Evolutionary conservation across 2,888 invertebrate genomes (phyloP).

Genomic region (Hoplodrina ambigua): DNA sequence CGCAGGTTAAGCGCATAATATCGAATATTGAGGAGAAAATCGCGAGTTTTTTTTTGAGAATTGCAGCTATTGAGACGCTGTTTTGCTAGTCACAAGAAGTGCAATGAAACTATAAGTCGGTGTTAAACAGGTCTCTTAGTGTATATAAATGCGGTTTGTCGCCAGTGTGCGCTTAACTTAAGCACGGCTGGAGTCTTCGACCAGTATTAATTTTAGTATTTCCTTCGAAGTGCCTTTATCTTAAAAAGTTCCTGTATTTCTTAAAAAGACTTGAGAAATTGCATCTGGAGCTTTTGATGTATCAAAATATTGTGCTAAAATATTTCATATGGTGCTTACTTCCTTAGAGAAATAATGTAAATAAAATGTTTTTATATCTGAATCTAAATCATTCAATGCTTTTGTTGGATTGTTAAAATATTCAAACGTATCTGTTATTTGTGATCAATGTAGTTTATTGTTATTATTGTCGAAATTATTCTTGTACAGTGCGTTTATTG

Average conservation of each 20-base stretch:
- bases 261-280: slow-evolving; percentile 65
- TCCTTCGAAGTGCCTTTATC: slow-evolving; percentile 63
- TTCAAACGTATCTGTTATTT: slow-evolving; percentile 36
- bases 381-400: slow-evolving; percentile 35
- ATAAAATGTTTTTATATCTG: slow-evolving; percentile 22
- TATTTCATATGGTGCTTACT: slow-evolving; percentile 51
- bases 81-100: slow-evolving; percentile 60
- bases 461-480: slow-evolving; percentile 33
- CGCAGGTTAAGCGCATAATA: slow-evolving; percentile 51
- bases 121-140: slow-evolving; percentile 46
- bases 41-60: slow-evolving; percentile 18
- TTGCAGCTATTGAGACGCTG: slow-evolving; percentile 36
- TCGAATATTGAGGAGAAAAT: slow-evolving; percentile 25
- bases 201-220: slow-evolving; percentile 71
- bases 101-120: slow-evolving; percentile 50
- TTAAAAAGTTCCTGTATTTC: slow-evolving; percentile 69
- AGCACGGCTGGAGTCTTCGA: slow-evolving; percentile 46
- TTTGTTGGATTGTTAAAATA: slow-evolving; percentile 40
- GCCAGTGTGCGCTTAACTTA: slow-evolving; percentile 45
- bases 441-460: slow-evolving; percentile 19
- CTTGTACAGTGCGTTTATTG: neutral
- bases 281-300: slow-evolving; percentile 33
- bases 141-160: slow-evolving; percentile 22
- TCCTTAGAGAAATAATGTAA: slow-evolving; percentile 27
- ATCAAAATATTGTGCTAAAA: slow-evolving; percentile 24